Conservation (phyloP, 2,113 vertebrate species). For the Microcebus murinus region DNA sequence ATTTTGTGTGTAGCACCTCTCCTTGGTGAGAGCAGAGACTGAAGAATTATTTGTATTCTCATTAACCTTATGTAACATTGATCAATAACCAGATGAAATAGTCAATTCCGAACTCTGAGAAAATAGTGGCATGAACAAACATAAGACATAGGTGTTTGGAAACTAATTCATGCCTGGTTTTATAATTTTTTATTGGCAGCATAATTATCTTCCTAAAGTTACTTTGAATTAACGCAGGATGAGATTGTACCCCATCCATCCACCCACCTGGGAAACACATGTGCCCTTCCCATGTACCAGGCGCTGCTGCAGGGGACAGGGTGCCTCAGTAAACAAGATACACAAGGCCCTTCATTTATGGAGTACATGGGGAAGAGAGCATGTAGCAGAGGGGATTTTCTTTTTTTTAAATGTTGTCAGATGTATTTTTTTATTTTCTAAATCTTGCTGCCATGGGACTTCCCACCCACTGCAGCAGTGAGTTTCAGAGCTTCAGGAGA, state of each 20-base stretch:
- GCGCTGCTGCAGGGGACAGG: background rate
- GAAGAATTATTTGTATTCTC: background rate
- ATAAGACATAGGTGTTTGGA: background rate
- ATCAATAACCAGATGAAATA: background rate
- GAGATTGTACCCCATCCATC: background rate
- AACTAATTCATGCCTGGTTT: background rate
- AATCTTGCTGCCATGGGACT: background rate
- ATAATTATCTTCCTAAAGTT: constrained; percentile 6
- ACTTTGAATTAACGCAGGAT: background rate
- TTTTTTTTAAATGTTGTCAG: background rate
- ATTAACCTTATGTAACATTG: background rate
- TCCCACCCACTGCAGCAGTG: background rate
- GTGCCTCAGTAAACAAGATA: background rate
- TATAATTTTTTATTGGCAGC: constrained; percentile 19
- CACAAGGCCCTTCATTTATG: background rate
- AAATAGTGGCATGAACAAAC: background rate
- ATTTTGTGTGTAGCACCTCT: background rate
- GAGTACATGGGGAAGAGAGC: background rate
- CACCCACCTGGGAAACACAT: background rate
- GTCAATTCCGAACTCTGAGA: constrained; percentile 2
- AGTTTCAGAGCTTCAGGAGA: background rate
- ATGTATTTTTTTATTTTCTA: background rate
- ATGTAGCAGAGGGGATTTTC: background rate
- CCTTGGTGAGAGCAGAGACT: background rate
- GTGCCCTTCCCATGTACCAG: background rate